Percentiles rank a stretch among this genome's conserved stretches.
These are phyloP conservation scores for Tipula helvola DNA, from an alignment of 2,888 invertebrate species.

Conservation along the genomic window DNA sequence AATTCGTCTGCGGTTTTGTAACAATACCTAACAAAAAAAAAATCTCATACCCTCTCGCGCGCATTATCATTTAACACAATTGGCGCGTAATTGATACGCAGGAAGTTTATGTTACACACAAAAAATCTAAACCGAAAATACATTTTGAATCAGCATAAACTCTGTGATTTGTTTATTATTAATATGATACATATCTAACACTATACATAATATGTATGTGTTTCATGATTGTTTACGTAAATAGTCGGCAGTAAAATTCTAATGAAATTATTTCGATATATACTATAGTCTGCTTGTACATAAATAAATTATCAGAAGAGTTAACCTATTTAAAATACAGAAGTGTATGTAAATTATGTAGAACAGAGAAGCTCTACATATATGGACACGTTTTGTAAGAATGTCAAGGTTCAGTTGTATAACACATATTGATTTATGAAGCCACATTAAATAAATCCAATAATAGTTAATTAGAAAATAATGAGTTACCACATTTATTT, in stretches of 20 bases:
- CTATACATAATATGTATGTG: neutral
- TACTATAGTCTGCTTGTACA: neutral
- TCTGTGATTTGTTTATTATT: neutral
- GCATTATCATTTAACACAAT: neutral
- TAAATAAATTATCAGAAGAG: neutral
- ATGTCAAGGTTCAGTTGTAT: neutral
- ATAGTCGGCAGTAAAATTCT: neutral
- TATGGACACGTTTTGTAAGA: neutral
- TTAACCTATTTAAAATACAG: neutral
- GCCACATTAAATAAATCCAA: neutral
- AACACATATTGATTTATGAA: neutral
- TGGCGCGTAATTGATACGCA: neutral
- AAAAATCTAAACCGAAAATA: neutral
- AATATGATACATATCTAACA: neutral
- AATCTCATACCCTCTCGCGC: neutral
- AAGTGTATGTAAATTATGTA: neutral
- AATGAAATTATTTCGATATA: neutral
- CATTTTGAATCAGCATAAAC: neutral
- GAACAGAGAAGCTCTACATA: neutral
- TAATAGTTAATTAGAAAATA: neutral
- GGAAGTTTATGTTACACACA: neutral
- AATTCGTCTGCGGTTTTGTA: neutral
- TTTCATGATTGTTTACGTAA: neutral
- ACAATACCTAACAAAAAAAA: neutral
- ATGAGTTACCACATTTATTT: neutral